Conservation (phyloP, 2,113 vertebrate genomes). For the Artemisiospiza belli region DNA sequence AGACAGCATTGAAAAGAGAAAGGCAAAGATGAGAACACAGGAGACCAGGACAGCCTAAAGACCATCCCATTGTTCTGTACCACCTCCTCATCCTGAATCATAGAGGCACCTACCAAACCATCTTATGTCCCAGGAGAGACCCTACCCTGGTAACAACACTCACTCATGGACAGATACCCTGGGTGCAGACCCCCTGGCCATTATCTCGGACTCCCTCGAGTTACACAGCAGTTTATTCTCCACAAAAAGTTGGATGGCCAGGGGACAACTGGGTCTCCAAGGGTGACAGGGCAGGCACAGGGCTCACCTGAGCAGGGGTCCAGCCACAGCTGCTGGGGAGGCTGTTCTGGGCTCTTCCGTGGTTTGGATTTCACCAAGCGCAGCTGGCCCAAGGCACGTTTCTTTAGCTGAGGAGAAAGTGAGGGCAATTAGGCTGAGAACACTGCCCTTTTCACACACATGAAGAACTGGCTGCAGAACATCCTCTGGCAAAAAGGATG, state of each 20-base stretch:
- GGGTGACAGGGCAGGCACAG: neutral
- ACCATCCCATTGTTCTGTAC: neutral
- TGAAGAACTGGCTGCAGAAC: neutral
- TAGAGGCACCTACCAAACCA: neutral
- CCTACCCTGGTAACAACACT: neutral
- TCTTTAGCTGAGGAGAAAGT: constrained; percentile 69
- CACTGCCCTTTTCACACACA: neutral
- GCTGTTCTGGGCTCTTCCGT: neutral
- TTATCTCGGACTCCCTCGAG: neutral
- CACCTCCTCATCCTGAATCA: neutral
- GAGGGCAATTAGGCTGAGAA: neutral
- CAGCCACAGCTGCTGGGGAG: constrained; percentile 42
- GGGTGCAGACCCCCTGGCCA: neutral
- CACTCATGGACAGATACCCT: neutral
- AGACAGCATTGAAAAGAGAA: neutral
- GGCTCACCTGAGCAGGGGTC: constrained; percentile 70
- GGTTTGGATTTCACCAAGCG: constrained; percentile 72
- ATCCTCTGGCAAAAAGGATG: neutral
- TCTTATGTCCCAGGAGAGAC: neutral
- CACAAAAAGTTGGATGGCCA: neutral
- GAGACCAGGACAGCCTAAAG: neutral
- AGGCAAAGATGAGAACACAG: neutral
- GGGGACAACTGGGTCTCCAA: neutral
- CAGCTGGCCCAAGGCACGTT: constrained; percentile 73
- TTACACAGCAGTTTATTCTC: neutral